Evolutionary conservation across 2,113 vertebrate genomes (phyloP).

Genomic region (Limanda limanda): DNA sequence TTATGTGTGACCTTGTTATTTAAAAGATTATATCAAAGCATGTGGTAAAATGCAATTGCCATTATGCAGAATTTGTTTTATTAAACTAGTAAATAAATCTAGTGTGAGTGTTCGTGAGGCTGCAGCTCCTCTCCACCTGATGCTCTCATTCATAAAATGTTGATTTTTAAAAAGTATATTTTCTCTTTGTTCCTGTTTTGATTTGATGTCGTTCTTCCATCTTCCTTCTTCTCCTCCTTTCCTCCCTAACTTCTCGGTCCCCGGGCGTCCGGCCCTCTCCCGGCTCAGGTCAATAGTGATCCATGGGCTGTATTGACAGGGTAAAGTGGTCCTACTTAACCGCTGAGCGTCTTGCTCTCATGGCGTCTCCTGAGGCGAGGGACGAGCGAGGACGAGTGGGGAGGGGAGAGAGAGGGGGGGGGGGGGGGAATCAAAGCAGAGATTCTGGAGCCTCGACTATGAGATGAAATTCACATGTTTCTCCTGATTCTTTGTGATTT

Average conservation of each 20-base stretch:
- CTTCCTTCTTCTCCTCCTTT: neutral
- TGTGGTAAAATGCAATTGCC: too few relatives aligned
- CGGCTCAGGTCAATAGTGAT: slow-evolving; percentile 67
- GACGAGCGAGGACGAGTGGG: slow-evolving; percentile 39
- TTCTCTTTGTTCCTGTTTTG: neutral
- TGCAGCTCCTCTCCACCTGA: too few relatives aligned
- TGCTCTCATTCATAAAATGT: too few relatives aligned
- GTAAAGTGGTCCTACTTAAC: slow-evolving; percentile 81
- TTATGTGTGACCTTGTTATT: too few relatives aligned
- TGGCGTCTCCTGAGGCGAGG: slow-evolving; percentile 60
- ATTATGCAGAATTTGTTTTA: too few relatives aligned
- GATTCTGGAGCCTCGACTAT: neutral
- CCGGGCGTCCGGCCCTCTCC: neutral
- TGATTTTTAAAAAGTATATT: neutral
- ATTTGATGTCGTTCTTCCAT: neutral
- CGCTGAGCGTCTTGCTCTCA: slow-evolving; percentile 54
- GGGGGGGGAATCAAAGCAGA: neutral
- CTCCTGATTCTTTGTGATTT: too few relatives aligned
- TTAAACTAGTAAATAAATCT: too few relatives aligned
- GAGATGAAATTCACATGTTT: neutral
- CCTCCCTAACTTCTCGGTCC: neutral
- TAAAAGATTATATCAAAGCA: too few relatives aligned
- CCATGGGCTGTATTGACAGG: slow-evolving; percentile 82
- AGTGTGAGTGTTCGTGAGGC: too few relatives aligned
- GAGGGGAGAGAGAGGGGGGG: neutral